Evolutionary conservation across 2,797 vertebrate genomes (phyloP).

Genomic region (Thripadectes ignobilis): DNA sequence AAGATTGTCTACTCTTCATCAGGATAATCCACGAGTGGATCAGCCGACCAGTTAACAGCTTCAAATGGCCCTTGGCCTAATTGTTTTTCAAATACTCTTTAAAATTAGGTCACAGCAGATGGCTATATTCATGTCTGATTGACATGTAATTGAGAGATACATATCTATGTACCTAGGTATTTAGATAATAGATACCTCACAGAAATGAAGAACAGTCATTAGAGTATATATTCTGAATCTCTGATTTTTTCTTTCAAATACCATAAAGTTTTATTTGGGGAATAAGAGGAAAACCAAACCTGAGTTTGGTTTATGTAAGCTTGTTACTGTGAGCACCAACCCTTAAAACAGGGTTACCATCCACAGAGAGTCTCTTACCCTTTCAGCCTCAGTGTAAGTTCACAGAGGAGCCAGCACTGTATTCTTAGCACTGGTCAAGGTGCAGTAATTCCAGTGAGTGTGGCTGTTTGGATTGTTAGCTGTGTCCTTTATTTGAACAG

Average conservation of each 20-base stretch:
- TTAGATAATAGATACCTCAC: not conserved
- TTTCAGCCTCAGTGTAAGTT: not conserved
- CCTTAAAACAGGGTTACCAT: not conserved
- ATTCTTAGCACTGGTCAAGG: not conserved
- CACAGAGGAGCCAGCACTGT: not conserved
- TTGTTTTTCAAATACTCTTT: slow-evolving; percentile 31
- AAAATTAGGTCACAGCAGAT: slow-evolving; percentile 17
- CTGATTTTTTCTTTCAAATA: not conserved
- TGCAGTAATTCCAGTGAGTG: not conserved
- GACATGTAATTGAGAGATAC: not conserved
- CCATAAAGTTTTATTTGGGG: not conserved
- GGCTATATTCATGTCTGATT: not conserved
- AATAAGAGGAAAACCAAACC: not conserved
- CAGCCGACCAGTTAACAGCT: slow-evolving; percentile 28
- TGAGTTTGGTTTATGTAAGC: not conserved
- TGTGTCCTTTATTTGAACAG: not conserved
- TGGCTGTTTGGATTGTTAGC: not conserved
- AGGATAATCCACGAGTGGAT: slow-evolving; percentile 23
- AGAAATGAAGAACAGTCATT: not conserved
- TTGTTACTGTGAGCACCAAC: not conserved
- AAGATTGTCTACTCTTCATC: not conserved
- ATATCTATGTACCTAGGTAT: not conserved
- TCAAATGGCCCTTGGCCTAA: slow-evolving; percentile 3
- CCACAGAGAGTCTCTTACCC: not conserved
- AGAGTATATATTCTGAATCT: not conserved